These are phyloP conservation scores for Diorhabda sublineata DNA, from an alignment of 1,140 invertebrate species.

Conservation along the genomic window DNA sequence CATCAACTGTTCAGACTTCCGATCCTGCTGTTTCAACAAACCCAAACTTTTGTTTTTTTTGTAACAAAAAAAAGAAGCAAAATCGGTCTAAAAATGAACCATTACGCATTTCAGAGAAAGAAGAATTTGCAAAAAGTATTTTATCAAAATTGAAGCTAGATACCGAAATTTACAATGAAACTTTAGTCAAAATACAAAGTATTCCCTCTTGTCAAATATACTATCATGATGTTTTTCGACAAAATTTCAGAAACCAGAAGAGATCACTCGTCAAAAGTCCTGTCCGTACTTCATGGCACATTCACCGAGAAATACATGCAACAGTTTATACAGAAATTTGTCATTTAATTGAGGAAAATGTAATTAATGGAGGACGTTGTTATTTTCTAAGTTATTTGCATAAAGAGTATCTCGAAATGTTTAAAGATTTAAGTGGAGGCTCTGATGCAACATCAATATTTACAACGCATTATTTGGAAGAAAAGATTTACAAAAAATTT, in stretches of 20 bases:
- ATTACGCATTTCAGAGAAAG: too few relatives aligned
- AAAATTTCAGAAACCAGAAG: conserved; percentile 13
- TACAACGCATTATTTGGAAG: too few relatives aligned
- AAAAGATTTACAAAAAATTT: too few relatives aligned
- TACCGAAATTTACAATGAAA: conserved; percentile 21
- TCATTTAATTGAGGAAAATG: conserved; percentile 18
- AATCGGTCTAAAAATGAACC: background rate
- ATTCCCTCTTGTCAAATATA: conserved; percentile 4
- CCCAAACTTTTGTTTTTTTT: too few relatives aligned
- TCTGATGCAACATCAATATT: too few relatives aligned
- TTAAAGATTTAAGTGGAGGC: background rate
- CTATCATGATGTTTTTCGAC: too few relatives aligned
- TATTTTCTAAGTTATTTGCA: conserved; percentile 6
- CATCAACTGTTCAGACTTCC: too few relatives aligned
- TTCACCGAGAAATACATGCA: conserved; percentile 18
- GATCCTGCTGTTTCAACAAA: too few relatives aligned
- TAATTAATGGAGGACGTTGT: conserved; percentile 21
- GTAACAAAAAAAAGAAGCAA: too few relatives aligned
- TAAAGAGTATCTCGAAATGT: conserved; percentile 12
- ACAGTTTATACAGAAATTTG: conserved; percentile 21
- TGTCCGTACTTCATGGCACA: conserved; percentile 22
- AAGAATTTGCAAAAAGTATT: background rate
- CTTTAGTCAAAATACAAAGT: conserved; percentile 19
- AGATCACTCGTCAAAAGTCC: conserved; percentile 20
- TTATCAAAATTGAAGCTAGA: conserved; percentile 18